These are phyloP conservation scores for Limnodromus scolopaceus DNA, from an alignment of 2,797 vertebrate species.

Conservation along the genomic window DNA sequence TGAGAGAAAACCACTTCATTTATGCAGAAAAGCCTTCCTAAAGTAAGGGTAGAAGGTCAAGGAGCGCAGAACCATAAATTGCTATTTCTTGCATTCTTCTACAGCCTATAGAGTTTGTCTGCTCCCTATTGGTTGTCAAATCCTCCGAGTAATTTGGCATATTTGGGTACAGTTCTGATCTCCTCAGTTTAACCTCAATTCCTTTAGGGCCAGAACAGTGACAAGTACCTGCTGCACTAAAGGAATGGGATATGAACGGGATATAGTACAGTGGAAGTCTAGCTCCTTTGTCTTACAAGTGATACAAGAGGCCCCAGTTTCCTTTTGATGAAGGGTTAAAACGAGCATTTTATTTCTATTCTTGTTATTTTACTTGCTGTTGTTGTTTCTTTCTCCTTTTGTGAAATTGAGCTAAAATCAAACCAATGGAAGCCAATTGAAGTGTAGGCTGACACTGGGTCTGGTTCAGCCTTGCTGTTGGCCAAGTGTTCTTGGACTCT, in stretches of 20 bases:
- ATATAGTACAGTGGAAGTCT: background rate
- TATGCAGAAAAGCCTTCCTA: background rate
- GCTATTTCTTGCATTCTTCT: background rate
- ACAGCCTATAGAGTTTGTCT: background rate
- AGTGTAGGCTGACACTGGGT: background rate
- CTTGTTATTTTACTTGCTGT: background rate
- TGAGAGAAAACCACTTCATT: background rate
- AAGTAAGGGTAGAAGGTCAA: background rate
- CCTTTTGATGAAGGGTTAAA: background rate
- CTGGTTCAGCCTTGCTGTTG: background rate
- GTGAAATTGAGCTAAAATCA: background rate
- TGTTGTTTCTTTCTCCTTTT: background rate
- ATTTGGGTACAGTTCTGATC: background rate
- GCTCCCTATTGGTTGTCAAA: background rate
- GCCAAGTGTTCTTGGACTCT: background rate
- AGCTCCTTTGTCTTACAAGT: background rate
- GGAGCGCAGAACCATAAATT: background rate
- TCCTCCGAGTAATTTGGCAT: background rate
- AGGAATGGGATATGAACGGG: background rate
- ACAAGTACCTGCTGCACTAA: background rate
- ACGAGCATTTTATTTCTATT: background rate
- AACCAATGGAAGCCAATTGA: background rate
- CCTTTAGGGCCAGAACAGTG: background rate
- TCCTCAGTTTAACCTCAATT: background rate
- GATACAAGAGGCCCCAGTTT: background rate